These are phyloP conservation scores for Cotesia vestalis DNA, from an alignment of 1,140 invertebrate species.

Conservation along the genomic window DNA sequence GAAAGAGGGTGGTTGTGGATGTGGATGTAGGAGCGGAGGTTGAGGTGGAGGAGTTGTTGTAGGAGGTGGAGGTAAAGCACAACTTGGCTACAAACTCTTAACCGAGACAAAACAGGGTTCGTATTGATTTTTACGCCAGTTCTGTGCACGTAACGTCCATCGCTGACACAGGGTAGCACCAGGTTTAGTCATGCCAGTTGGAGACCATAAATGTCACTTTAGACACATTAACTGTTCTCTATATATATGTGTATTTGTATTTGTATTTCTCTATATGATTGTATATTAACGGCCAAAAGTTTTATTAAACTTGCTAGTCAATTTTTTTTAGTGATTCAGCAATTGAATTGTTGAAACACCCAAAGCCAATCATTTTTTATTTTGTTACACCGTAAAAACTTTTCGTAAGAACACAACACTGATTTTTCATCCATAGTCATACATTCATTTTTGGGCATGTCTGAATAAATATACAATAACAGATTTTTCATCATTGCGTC, in stretches of 20 bases:
- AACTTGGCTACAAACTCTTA: constrained; percentile 40
- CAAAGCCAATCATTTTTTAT: too few species aligned
- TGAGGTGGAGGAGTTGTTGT: background rate
- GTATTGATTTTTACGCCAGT: constrained; percentile 39
- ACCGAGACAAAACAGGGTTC: constrained; percentile 38
- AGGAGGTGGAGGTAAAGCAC: constrained; percentile 28
- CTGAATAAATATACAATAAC: too few species aligned
- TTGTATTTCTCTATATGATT: too few species aligned
- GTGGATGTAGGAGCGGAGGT: background rate
- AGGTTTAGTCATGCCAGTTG: constrained; percentile 40
- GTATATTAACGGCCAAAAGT: too few species aligned
- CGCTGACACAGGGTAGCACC: constrained; percentile 44
- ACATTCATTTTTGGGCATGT: too few species aligned
- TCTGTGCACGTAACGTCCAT: constrained; percentile 41
- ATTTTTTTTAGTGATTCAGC: too few species aligned
- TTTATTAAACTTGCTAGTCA: too few species aligned
- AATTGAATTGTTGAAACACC: too few species aligned
- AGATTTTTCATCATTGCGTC: too few species aligned
- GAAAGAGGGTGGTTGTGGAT: background rate
- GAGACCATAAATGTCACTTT: constrained; percentile 33
- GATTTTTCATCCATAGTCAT: too few species aligned
- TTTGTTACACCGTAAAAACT: too few species aligned
- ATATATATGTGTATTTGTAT: background rate
- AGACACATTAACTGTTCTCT: constrained; percentile 1
- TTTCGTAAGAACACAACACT: too few species aligned